A percentile compares a stretch with the other conserved stretches of the same genome.
These are phyloP conservation scores for Microctenopoma lineatum DNA, from an alignment of 2,797 vertebrate species.

Conservation along the genomic window DNA sequence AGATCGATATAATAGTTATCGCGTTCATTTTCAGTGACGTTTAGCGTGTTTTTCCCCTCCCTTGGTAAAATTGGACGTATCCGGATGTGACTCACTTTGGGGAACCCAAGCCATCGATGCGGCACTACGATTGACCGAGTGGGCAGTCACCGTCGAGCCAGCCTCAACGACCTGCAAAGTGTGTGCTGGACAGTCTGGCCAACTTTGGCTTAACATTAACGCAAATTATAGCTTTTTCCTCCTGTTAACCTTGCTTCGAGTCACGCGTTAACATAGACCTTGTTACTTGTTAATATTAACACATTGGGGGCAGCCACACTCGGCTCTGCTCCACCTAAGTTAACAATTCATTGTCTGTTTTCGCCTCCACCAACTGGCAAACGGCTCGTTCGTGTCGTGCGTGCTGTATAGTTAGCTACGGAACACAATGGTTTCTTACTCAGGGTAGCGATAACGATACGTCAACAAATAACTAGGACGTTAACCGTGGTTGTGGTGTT, in stretches of 20 bases:
- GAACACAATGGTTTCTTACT: slow-evolving; percentile 9
- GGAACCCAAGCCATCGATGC: slow-evolving; percentile 2
- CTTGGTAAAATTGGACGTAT: slow-evolving; percentile 14
- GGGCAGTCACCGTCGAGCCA: background rate
- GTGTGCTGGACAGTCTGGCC: slow-evolving; percentile 1
- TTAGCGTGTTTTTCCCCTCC: background rate
- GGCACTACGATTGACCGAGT: background rate
- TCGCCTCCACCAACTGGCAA: background rate
- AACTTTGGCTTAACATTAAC: background rate
- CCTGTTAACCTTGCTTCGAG: background rate
- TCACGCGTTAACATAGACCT: background rate
- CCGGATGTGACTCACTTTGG: slow-evolving; percentile 54
- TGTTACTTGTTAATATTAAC: background rate
- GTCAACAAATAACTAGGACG: background rate
- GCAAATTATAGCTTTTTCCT: fast-evolving
- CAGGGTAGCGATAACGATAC: background rate
- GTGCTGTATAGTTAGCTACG: background rate
- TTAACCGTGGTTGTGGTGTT: background rate
- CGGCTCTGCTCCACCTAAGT: background rate
- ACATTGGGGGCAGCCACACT: background rate
- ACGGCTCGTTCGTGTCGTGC: background rate
- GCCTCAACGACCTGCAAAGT: slow-evolving; percentile 15
- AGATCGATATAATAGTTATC: fast-evolving
- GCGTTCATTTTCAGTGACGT: background rate
- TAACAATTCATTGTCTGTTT: background rate